Percentiles rank a stretch among this genome's conserved stretches.
Conservation (phyloP, 2,113 vertebrate genomes). For the Oostethus manadensis region DNA sequence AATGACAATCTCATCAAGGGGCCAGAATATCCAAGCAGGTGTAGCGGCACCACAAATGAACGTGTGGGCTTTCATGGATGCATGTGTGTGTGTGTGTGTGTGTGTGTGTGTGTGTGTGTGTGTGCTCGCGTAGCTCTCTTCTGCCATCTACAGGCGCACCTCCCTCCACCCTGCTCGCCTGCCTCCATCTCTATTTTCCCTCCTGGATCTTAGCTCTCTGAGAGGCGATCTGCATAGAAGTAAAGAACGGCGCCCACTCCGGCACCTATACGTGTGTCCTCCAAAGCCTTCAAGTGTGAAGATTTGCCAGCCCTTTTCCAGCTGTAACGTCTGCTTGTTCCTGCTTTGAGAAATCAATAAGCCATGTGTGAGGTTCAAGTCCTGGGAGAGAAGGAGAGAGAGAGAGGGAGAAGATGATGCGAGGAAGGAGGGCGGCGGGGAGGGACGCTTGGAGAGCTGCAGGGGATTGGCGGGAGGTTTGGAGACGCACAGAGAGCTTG, state of each 20-base stretch:
- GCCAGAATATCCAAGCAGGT: constrained; percentile 20
- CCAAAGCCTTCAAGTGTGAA: constrained; percentile 2
- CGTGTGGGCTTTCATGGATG: constrained; percentile 23
- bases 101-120: constrained; percentile 9
- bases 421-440: constrained; percentile 8
- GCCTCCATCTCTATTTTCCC: constrained; percentile 11
- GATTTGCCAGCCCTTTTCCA: constrained; percentile 17
- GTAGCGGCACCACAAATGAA: constrained; percentile 12
- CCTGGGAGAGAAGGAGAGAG: constrained; percentile 28
- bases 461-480: constrained; percentile 10
- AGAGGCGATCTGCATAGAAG: background rate
- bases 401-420: background rate
- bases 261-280: background rate
- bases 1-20: constrained; percentile 14
- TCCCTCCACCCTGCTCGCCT: constrained; percentile 19
- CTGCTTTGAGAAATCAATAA: constrained; percentile 58
- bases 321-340: constrained; percentile 13
- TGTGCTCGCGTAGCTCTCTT: constrained; percentile 61
- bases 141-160: constrained; percentile 69
- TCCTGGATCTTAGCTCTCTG: constrained; percentile 15
- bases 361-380: constrained; percentile 56
- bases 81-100: background rate
- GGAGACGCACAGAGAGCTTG: constrained; percentile 20
- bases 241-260: background rate
- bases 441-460: constrained; percentile 8